phyloP scores from a whole-genome alignment of 2,888 invertebrate genomes.

The Brachyptera risi region DNA sequence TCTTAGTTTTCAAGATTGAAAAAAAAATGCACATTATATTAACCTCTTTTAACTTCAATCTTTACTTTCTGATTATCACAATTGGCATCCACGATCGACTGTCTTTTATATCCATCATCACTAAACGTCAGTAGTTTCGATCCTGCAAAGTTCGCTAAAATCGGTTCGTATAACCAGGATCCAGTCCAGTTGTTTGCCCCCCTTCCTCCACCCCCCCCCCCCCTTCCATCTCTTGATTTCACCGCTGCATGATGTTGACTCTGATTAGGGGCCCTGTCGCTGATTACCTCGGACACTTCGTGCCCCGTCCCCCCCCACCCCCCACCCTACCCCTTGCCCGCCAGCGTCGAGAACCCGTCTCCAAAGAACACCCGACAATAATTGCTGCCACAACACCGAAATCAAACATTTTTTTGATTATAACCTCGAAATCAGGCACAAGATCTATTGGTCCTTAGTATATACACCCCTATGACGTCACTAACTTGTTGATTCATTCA shows the following conservation, averaged over 20 bases:
- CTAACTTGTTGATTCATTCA: slow-evolving; percentile 3
- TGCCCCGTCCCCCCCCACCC: neutral
- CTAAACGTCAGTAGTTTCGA: too few species aligned
- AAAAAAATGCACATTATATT: too few species aligned
- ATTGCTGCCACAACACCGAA: neutral
- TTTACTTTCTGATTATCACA: too few species aligned
- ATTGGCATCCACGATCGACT: too few species aligned
- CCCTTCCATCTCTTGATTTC: neutral
- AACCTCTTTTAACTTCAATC: too few species aligned
- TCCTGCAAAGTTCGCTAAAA: too few species aligned
- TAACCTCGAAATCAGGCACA: neutral
- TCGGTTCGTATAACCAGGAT: too few species aligned
- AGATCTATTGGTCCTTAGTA: slow-evolving; percentile 7
- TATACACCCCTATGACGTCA: neutral
- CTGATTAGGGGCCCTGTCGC: neutral
- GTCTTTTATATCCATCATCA: too few species aligned
- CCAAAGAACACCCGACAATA: neutral
- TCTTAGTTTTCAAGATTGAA: too few species aligned
- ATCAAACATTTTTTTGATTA: neutral
- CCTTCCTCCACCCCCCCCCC: neutral
- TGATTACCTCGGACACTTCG: slow-evolving; percentile 2
- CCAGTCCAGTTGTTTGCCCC: neutral
- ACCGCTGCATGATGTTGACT: neutral
- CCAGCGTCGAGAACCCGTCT: neutral
- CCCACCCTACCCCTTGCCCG: neutral